Evolutionary conservation across 1,140 invertebrate species (phyloP).

Genomic region (Cepaea nemoralis): DNA sequence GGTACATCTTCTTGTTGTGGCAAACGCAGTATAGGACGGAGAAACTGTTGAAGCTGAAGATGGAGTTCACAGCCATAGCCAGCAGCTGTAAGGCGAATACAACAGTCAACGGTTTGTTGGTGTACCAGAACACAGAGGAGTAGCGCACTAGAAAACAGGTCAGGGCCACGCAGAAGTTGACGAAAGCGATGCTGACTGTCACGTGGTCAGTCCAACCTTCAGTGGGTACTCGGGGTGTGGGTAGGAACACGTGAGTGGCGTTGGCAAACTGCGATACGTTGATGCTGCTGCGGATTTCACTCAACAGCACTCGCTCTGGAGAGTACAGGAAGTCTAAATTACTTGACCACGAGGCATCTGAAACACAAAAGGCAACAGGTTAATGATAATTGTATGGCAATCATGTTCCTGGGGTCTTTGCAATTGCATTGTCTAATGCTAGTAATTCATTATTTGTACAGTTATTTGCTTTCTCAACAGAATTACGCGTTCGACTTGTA

Average conservation of each 20-base stretch:
- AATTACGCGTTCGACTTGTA: no score
- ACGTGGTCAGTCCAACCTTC: slow-evolving; percentile 44
- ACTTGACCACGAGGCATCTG: slow-evolving; percentile 59
- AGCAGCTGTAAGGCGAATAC: slow-evolving; percentile 62
- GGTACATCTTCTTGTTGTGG: slow-evolving; percentile 50
- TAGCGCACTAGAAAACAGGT: slow-evolving; percentile 56
- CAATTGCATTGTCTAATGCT: no score
- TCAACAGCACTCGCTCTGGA: slow-evolving; percentile 45
- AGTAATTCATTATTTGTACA: no score
- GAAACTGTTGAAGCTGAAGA: slow-evolving; percentile 57
- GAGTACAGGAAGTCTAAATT: slow-evolving; percentile 61
- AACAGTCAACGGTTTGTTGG: slow-evolving; percentile 57
- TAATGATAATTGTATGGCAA: no score
- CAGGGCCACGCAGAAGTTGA: slow-evolving; percentile 60
- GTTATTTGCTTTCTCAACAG: no score
- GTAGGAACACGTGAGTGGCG: slow-evolving; percentile 47
- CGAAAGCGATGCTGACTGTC: slow-evolving; percentile 54
- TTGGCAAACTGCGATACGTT: slow-evolving; percentile 50
- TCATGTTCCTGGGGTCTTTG: no score
- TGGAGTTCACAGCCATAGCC: slow-evolving; percentile 49
- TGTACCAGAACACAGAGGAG: slow-evolving; percentile 67
- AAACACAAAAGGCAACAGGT: slow-evolving; percentile 40
- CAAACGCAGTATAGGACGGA: slow-evolving; percentile 56
- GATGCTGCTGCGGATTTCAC: slow-evolving; percentile 51
- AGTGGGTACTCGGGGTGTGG: slow-evolving; percentile 42